A percentile compares a stretch with the other conserved stretches of the same genome.
These are phyloP conservation scores for Meganola albula DNA, from an alignment of 2,888 invertebrate genomes.

Conservation along the genomic window DNA sequence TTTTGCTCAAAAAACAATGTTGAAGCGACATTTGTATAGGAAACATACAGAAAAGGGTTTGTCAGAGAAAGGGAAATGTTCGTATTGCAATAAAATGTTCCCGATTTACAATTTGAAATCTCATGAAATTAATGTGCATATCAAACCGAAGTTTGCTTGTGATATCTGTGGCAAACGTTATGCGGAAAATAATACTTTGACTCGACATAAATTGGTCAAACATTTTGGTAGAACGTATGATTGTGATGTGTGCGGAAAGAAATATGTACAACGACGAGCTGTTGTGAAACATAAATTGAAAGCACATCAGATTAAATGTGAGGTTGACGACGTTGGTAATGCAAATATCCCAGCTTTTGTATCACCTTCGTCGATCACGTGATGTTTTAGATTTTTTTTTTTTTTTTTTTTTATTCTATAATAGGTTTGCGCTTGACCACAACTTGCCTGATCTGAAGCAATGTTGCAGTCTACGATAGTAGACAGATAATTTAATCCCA, in stretches of 20 bases:
- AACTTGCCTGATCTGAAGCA: too few species aligned
- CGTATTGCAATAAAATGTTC: constrained; percentile 12
- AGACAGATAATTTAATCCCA: too few species aligned
- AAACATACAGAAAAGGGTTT: constrained; percentile 5
- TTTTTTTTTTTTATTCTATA: too few species aligned
- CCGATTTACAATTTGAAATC: constrained; percentile 11
- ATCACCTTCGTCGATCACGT: too few species aligned
- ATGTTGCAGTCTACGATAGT: too few species aligned
- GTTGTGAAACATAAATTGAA: constrained; percentile 17
- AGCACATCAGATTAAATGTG: constrained; percentile 18
- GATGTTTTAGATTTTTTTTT: too few species aligned
- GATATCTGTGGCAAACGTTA: constrained; percentile 13
- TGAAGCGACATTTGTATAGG: constrained; percentile 10
- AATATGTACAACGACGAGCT: constrained; percentile 8
- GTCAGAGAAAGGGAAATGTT: constrained; percentile 10
- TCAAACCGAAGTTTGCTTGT: constrained; percentile 5
- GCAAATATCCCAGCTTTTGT: too few species aligned
- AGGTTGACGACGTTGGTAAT: too few species aligned
- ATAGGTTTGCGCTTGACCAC: too few species aligned
- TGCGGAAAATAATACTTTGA: constrained; percentile 9
- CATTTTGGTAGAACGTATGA: constrained; percentile 12
- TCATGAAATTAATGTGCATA: constrained; percentile 10
- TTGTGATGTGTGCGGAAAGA: constrained; percentile 19
- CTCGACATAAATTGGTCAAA: constrained; percentile 13
- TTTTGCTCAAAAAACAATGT: constrained; percentile 10